Evolutionary conservation across 1,140 invertebrate species (phyloP), one percentile per base, ranked within the genome.

Genomic region (Musca vetustissima): DNA sequence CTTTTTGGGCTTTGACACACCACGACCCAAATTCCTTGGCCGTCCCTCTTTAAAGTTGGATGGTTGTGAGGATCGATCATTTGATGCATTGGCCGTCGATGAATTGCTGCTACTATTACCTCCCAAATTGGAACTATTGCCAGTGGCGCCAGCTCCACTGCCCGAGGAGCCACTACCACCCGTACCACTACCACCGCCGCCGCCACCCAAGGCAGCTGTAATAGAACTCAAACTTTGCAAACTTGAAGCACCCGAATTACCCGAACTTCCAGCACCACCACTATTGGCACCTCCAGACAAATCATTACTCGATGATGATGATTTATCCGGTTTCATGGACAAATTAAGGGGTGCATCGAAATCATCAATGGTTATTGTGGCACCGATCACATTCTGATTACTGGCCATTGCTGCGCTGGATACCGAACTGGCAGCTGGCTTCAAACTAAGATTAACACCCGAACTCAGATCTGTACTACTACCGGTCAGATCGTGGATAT

Each of bases 1-100:
- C 84, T 95, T 95, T 86, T 95, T 95, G 25, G 92, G 92, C 77
- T 93, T 93, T 71, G 92, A 93, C 4, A 93, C 91, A 1, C 92
- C 92, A 3, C 92, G 86, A 9, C 93, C 93, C 9, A 94, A 85
- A 82, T 94, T 93, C 14, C 92, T 85, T 0, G 92, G 92, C 36
- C 92, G 80, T 4, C 91, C 90, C 77, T 93, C 92, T 66, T 92
- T 89, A 67, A 86, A 72, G 11, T 43, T 43, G 47, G 64, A 57
- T 47, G 53, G 57, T 25, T 72, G 71, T 15, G 53, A 25, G 4
- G 68, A 67, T 7, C 64, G 48, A 9, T 69, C 67, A 64, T 64
- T 68, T 13, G 48, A 47, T 7, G 22, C 28, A 1, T 72, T 64
- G 0, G 71, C 70, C 6, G 75, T 70, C 13, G 73, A 74, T 9